Evolutionary conservation across 2,888 invertebrate species (phyloP).

Genomic region (Lobophora halterata): DNA sequence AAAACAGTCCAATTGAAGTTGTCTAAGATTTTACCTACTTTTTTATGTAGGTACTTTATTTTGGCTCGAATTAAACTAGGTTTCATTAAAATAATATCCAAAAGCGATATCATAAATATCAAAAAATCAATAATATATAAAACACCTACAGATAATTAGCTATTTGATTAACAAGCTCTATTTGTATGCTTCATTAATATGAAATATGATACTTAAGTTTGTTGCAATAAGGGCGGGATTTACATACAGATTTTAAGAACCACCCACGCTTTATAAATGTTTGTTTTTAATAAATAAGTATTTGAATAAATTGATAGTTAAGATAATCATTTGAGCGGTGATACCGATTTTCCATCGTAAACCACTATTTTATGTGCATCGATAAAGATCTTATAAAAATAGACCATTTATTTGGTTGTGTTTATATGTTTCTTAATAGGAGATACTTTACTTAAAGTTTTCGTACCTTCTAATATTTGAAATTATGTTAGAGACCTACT

Average conservation of each 20-base stretch:
- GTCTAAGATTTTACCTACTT: no score
- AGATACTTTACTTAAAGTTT: no score
- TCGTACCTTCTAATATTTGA: no score
- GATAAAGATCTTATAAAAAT: no score
- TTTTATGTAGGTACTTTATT: conserved; percentile 2
- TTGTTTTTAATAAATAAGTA: conserved; percentile 52
- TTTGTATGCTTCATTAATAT: conserved; percentile 20
- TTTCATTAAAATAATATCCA: conserved; percentile 15
- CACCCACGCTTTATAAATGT: conserved; percentile 50
- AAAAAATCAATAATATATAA: conserved; percentile 21
- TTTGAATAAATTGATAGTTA: conserved; percentile 71
- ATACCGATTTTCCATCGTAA: conserved; percentile 29
- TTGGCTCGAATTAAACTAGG: conserved; percentile 10
- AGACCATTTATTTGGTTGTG: no score
- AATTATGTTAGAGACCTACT: no score
- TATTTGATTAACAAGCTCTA: conserved; percentile 26
- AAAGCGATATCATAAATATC: conserved; percentile 22
- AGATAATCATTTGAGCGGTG: conserved; percentile 42
- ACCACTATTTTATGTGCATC: conserved; percentile 35
- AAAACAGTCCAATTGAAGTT: no score
- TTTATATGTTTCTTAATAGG: no score
- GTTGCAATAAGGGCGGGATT: conserved; percentile 42
- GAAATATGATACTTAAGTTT: conserved; percentile 43
- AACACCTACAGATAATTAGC: conserved; percentile 31
- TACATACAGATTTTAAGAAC: conserved; percentile 34